Evolutionary conservation across 2,113 vertebrate species (phyloP), one percentile per base, ranked within the genome.

Genomic region (Erythrocercus mccallii): DNA sequence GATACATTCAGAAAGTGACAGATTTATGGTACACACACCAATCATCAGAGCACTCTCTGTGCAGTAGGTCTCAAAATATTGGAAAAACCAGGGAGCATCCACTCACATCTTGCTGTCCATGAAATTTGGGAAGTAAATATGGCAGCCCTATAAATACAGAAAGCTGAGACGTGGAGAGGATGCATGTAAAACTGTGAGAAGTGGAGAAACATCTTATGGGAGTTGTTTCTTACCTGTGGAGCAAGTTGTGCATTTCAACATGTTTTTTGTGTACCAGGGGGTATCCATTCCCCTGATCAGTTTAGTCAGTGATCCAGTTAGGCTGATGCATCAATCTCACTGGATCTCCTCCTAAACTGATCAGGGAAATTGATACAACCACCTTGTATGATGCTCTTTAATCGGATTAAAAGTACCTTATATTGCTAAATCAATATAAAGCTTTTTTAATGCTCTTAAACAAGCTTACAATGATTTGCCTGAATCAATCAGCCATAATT

Each of bases 401-500:
- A 92, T 90, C 64, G 90, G 82, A 88, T 96, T 94, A 80, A 88
- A 94, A 93, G 68, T 82, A 80, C 84, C 66, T 85, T 80, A 10
- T 56, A 92, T 93, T 90, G 72, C 53, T 93, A 93, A 95, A 97
- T 97, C 90, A 92, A 92, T 96, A 53, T 86, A 90, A 88, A 86
- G 92, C 88, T 90, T 92, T 96, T 97, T 88, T 74, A 90, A 96
- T 95, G 79, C 50, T 92, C 88, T 94, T 93, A 88, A 95, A 94
- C 85, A 95, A 93, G 92, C 79, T 95, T 92, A 83, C 53, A 72
- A 40, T 83, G 76, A 92, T 90, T 95, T 86, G 78, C n/a, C 57
- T 33, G 35, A 78, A 95, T 96, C 85, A 96, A 54, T 94, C 90
- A 92, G 51, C 87, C 57, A 38, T 62, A 83, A 77, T 56, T 62